phyloP scores from a whole-genome alignment of 1,140 invertebrate genomes.

The Lepidotrigona ventralis region DNA sequence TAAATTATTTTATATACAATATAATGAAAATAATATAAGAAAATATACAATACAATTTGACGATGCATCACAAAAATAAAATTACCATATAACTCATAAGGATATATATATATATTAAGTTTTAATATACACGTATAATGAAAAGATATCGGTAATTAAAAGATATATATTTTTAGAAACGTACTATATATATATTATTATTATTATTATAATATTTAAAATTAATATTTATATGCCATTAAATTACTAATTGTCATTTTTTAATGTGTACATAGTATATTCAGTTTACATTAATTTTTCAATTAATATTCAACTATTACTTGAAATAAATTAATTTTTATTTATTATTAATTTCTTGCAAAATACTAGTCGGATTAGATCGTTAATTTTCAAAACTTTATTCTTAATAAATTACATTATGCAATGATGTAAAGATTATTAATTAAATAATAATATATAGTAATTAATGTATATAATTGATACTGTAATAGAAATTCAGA shows the following conservation, averaged over 20 bases:
- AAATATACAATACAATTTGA: not conserved
- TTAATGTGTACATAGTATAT: not conserved
- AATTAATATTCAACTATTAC: not conserved
- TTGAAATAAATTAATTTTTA: not conserved
- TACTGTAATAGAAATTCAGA: not conserved
- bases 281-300: not conserved
- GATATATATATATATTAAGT: not conserved
- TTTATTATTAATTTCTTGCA: not conserved
- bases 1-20: not conserved
- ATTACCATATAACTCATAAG: not conserved
- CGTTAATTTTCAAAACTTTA: not conserved
- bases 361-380: not conserved
- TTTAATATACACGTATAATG: not conserved
- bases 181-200: not conserved
- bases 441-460: not conserved
- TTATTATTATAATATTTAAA: not conserved
- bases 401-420: not conserved
- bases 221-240: not conserved
- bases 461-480: constrained; percentile 6
- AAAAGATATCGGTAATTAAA: not conserved
- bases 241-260: not conserved
- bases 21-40: not conserved
- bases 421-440: not conserved
- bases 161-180: constrained; percentile 12
- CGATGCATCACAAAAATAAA: not conserved